These are phyloP conservation scores for Alouatta palliata DNA, from an alignment of 2,113 vertebrate genomes.

Conservation along the genomic window DNA sequence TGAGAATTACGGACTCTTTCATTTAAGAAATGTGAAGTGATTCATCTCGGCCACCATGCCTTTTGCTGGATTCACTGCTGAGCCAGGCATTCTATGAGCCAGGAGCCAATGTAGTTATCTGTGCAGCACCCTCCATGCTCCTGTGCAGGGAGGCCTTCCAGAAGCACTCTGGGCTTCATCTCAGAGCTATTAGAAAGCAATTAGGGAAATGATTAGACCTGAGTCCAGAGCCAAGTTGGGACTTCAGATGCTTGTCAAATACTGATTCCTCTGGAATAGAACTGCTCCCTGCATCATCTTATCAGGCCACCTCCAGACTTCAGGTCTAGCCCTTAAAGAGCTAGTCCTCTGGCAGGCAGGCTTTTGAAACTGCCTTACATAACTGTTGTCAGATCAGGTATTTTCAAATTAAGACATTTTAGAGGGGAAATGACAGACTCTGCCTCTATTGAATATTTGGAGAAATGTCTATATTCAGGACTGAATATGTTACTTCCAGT, in stretches of 20 bases:
- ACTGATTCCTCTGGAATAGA: not conserved
- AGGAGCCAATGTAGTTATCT: rapidly evolving
- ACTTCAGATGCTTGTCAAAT: not conserved
- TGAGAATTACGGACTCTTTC: not conserved
- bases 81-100: not conserved
- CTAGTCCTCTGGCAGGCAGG: rapidly evolving
- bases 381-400: not conserved
- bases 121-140: rapidly evolving
- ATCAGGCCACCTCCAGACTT: not conserved
- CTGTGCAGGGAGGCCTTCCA: not conserved
- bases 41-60: rapidly evolving
- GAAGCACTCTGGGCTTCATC: not conserved
- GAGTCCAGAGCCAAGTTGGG: not conserved
- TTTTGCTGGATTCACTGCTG: not conserved
- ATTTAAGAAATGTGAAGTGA: not conserved
- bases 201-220: not conserved
- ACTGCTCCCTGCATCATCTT: not conserved
- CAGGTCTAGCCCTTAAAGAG: not conserved
- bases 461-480: not conserved
- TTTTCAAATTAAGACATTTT: not conserved
- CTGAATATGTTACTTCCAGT: not conserved
- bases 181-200: slow-evolving; percentile 13
- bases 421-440: not conserved
- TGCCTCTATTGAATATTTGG: not conserved
- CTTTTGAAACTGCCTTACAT: not conserved